Base-by-base conservation (phyloP, 1,140 invertebrate species). In the Doryteuthis pealeii region DNA sequence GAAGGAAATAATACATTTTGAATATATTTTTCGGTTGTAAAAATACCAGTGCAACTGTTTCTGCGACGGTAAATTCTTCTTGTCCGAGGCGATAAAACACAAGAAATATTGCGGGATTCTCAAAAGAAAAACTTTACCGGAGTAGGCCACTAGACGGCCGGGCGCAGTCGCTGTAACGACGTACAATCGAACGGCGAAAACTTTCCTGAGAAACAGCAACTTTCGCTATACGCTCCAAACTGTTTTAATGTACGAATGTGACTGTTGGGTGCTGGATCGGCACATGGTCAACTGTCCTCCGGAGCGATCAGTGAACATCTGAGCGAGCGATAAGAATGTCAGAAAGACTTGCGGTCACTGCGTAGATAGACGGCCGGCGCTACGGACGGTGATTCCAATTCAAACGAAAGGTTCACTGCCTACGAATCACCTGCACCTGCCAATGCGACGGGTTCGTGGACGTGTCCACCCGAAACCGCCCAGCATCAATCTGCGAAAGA, bases 181-280 rank as follows among this genome's bases (percentile, higher is more conserved):
- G 74, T 69, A 22, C 32, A 0, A 67, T 73, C 1, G 70, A n/a
- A 30, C 15, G 74, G 71, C 22, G 43, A 73, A 33, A 49, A 30
- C 15, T 76, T 77, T 43, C 49, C 76, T 30, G 77, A n/a, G 78
- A 15, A 77, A 80, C 26, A 68, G 72, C n/a, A 68, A 69, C 10
- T 84, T 84, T 71, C 74, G 74, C 26, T 76, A 75, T n/a, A 71
- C 73, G 8, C 70, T 77, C 22, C n/a, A n/a, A 74, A 78, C 67
- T 84, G 83, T 67, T 70, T 65, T 26, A n/a, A 72, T 79, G 75
- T 79, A 75, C 30, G 71, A 80, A 14, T 84, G 83, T 54, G 68
- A 80, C 49, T 84, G 83, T 67, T n/a, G n/a, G 43, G 58, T 84
- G 82, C 68, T n/a, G n/a, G 76, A 82, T n/a, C 70, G 82, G 82